Evolutionary conservation across 2,797 vertebrate genomes (phyloP).

Genomic region (Hoplostethus atlanticus): DNA sequence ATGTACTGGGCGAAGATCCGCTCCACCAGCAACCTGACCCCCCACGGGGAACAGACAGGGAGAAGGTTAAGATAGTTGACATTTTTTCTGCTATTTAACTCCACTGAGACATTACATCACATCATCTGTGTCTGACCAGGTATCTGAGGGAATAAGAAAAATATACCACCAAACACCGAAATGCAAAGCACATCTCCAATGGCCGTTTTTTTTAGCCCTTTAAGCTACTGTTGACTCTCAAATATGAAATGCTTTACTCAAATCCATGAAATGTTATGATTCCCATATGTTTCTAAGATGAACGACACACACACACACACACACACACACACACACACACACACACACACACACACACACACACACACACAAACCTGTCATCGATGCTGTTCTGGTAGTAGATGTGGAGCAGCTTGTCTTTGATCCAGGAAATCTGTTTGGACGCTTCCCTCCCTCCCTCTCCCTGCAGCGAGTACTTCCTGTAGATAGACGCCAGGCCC

Average conservation of each 20-base stretch:
- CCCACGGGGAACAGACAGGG: not conserved
- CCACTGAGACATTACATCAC: not conserved
- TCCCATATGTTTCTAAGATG: not conserved
- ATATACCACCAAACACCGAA: not conserved
- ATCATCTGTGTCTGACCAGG: not conserved
- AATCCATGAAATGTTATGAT: not conserved
- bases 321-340: not conserved
- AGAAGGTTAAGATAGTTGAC: not conserved
- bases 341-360: not conserved
- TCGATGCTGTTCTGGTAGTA: slow-evolving; percentile 99
- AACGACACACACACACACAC: not conserved
- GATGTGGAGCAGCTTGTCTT: slow-evolving; percentile 98
- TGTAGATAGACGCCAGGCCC: slow-evolving; percentile 98
- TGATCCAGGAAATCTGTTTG: slow-evolving; percentile 98
- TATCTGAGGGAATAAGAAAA: not conserved
- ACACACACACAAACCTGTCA: slow-evolving; percentile 82
- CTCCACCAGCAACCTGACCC: slow-evolving; percentile 93
- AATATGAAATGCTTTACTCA: not conserved
- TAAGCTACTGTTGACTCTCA: not conserved
- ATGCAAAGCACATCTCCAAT: no score
- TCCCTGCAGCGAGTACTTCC: slow-evolving; percentile 95
- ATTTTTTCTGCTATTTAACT: no score
- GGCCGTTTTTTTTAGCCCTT: not conserved
- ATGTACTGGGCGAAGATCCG: slow-evolving; percentile 98
- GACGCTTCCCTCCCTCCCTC: slow-evolving; percentile 95